Conservation (phyloP, 2,113 vertebrate species). For the Petroica traversi region DNA sequence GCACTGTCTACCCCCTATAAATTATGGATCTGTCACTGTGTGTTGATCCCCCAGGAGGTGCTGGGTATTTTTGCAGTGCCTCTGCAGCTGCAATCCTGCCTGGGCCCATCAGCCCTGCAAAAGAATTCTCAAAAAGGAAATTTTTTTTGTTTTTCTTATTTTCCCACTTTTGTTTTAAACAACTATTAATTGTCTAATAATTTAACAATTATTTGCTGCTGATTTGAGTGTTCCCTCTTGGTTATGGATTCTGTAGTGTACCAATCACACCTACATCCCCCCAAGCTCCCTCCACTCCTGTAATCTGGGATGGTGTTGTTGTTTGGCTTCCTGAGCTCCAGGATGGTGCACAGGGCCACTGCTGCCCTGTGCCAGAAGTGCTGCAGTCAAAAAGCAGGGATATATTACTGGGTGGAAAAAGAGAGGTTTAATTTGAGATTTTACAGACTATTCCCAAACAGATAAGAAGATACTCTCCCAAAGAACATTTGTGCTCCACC, state of each 20-base stretch:
- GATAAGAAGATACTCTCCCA: background rate
- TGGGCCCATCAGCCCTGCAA: background rate
- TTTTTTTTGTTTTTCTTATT: background rate
- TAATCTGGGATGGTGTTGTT: background rate
- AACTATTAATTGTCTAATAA: background rate
- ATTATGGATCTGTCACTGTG: background rate
- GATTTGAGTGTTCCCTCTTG: background rate
- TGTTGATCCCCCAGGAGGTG: background rate
- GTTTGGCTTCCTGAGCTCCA: background rate
- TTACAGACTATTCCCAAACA: background rate
- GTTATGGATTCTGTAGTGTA: background rate
- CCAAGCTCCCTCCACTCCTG: rapidly evolving
- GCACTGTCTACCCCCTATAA: background rate
- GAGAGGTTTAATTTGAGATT: background rate
- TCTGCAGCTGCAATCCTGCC: background rate
- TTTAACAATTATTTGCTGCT: background rate
- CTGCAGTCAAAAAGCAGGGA: background rate
- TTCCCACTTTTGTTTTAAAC: background rate
- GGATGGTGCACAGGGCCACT: background rate
- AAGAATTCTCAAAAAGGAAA: background rate
- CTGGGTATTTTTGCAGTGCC: background rate
- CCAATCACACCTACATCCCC: background rate
- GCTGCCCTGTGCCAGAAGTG: background rate
- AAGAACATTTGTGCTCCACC: background rate
- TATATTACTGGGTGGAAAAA: background rate